These are phyloP conservation scores for Eumerus sabulonum DNA, from an alignment of 2,888 invertebrate genomes.

Conservation along the genomic window DNA sequence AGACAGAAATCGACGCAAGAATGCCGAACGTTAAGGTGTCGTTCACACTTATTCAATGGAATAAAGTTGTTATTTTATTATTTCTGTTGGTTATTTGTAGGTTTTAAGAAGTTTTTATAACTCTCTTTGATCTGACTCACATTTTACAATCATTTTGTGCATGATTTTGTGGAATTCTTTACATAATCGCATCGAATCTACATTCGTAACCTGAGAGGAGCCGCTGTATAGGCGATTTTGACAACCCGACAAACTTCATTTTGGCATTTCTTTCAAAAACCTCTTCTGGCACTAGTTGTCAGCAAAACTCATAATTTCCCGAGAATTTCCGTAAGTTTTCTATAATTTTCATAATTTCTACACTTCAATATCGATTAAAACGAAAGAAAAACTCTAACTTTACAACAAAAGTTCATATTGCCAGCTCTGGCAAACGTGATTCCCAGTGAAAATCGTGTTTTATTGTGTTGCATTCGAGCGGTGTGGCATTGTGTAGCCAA, in stretches of 20 bases:
- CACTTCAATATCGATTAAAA: neutral
- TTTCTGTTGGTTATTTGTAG: no score
- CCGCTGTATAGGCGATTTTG: constrained; percentile 21
- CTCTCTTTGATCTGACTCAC: no score
- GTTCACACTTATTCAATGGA: no score
- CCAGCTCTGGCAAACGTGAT: neutral
- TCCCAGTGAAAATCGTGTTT: neutral
- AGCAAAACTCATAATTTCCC: constrained; percentile 25
- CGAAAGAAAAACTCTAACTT: neutral
- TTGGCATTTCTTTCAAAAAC: constrained; percentile 45
- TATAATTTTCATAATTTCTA: constrained; percentile 6
- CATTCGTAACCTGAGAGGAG: neutral
- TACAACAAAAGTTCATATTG: neutral
- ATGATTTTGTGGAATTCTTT: no score
- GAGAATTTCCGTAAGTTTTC: constrained; percentile 54
- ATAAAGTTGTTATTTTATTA: no score
- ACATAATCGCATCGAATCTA: no score
- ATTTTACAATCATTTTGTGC: no score
- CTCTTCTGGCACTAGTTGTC: constrained; percentile 52
- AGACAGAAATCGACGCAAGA: constrained; percentile 34
- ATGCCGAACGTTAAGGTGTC: neutral
- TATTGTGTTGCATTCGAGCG: constrained; percentile 8
- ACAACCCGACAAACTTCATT: neutral
- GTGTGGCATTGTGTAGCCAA: constrained; percentile 55
- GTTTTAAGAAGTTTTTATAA: no score